phyloP scores from a whole-genome alignment of 2,888 invertebrate species.

The Xestia c-nigrum region DNA sequence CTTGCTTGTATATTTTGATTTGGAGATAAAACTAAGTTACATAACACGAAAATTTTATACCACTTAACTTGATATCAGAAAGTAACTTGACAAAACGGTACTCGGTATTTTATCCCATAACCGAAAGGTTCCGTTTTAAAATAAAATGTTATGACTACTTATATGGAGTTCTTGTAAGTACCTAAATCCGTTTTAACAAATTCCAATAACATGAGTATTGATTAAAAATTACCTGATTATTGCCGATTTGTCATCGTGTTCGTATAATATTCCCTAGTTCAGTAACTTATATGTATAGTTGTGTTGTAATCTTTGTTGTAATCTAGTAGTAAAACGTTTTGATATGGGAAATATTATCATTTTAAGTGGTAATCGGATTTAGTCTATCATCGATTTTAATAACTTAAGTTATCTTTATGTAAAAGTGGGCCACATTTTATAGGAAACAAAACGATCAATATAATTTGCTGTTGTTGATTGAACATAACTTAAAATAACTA shows the following conservation, averaged over 20 bases:
- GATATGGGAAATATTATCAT: slow-evolving; percentile 29
- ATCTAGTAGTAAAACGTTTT: slow-evolving; percentile 22
- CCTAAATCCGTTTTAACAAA: slow-evolving; percentile 56
- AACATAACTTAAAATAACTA: neutral
- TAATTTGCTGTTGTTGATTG: neutral
- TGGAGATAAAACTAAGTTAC: slow-evolving; percentile 24
- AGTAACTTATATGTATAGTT: slow-evolving; percentile 28
- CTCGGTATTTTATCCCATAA: slow-evolving; percentile 5
- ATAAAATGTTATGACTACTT: slow-evolving; percentile 27
- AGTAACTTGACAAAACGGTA: slow-evolving; percentile 34
- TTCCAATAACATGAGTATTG: slow-evolving; percentile 65
- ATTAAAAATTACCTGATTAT: slow-evolving; percentile 58
- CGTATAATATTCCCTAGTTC: slow-evolving; percentile 28
- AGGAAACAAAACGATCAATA: neutral
- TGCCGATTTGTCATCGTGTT: slow-evolving; percentile 65
- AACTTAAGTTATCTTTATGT: neutral
- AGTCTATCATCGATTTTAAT: slow-evolving; percentile 1
- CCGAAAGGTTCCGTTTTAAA: slow-evolving; percentile 27
- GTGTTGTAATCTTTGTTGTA: slow-evolving; percentile 36
- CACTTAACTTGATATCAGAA: slow-evolving; percentile 7
- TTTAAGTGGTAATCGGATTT: neutral
- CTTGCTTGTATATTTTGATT: slow-evolving; percentile 8
- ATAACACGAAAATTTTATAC: slow-evolving; percentile 1
- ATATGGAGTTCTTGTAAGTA: slow-evolving; percentile 8
- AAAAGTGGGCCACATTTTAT: neutral